Evolutionary conservation across 2,888 invertebrate species (phyloP).

Genomic region (Oasisia sp.): DNA sequence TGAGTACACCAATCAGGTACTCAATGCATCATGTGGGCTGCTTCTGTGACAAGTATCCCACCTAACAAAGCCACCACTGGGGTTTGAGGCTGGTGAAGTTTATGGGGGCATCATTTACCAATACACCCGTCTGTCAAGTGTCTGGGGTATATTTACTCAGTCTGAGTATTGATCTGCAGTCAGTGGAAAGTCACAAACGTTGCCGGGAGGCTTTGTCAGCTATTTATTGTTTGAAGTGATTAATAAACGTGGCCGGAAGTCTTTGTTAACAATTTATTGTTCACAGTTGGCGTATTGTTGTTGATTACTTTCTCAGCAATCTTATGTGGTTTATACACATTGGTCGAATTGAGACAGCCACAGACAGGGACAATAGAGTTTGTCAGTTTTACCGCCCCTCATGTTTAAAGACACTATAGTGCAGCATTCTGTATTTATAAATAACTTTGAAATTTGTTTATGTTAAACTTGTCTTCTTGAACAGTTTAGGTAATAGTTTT

Average conservation of each 20-base stretch:
- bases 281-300: background rate
- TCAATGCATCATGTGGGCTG: background rate
- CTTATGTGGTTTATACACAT: background rate
- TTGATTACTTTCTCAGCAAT: background rate
- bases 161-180: background rate
- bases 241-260: background rate
- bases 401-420: background rate
- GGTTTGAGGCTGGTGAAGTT: background rate
- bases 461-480: background rate
- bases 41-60: background rate
- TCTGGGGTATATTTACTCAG: background rate
- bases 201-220: background rate
- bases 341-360: background rate
- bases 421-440: background rate
- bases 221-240: background rate
- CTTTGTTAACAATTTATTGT: background rate
- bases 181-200: background rate
- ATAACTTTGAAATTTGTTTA: background rate
- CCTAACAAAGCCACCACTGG: background rate
- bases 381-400: background rate
- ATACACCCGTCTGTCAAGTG: background rate
- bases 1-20: background rate
- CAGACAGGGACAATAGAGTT: background rate
- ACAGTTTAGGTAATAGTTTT: background rate
- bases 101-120: slow-evolving; percentile 12